Evolutionary conservation across 1,140 invertebrate genomes (phyloP).

Genomic region (Rhagoletis pomonella): DNA sequence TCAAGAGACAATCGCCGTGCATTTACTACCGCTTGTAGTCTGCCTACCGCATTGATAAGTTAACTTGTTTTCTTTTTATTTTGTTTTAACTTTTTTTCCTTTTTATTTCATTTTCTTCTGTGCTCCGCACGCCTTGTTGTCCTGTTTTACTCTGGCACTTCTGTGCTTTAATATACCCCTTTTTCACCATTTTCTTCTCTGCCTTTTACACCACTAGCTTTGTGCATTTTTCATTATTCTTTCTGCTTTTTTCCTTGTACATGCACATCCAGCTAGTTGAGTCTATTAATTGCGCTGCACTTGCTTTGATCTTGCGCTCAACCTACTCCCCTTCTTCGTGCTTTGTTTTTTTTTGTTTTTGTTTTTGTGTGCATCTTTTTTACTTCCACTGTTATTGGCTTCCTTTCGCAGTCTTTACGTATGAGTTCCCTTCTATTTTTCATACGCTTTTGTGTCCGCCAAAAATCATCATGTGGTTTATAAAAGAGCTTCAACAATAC

Average conservation of each 20-base stretch:
- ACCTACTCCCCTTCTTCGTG: neutral
- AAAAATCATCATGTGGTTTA: conserved; percentile 46
- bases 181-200: neutral
- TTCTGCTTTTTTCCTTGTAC: conserved; percentile 3
- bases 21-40: too few relatives aligned
- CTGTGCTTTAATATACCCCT: neutral
- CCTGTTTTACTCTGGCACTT: neutral
- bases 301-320: conserved; percentile 42
- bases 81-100: neutral
- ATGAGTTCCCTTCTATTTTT: neutral
- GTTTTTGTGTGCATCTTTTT: neutral
- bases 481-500: neutral
- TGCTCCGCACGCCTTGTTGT: neutral
- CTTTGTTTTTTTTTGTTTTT: neutral
- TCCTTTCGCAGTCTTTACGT: neutral
- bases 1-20: too few relatives aligned
- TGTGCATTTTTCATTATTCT: conserved; percentile 21
- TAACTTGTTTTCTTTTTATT: neutral
- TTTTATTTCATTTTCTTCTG: conserved; percentile 13
- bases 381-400: neutral
- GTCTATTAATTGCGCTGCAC: conserved; percentile 51
- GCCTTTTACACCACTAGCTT: neutral
- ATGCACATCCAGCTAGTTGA: conserved; percentile 41
- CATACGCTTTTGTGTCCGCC: neutral
- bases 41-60: too few relatives aligned